phyloP scores from a whole-genome alignment of 2,888 invertebrate species.

The Cheilosia variabilis region DNA sequence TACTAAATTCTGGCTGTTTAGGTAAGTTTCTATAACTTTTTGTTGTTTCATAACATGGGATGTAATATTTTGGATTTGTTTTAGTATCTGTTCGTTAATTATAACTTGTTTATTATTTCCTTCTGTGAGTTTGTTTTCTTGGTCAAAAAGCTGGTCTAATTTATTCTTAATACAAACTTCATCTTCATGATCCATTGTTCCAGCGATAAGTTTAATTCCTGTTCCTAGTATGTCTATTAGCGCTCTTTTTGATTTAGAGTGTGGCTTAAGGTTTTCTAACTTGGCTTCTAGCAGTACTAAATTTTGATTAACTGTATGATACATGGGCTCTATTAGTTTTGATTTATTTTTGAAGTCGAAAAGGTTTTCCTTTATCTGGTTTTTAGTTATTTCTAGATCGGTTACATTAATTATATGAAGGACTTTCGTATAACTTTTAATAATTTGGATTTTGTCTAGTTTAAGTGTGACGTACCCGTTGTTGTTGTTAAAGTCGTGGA shows the following conservation, averaged over 20 bases:
- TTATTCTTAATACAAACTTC: conserved; percentile 11
- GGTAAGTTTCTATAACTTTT: conserved; percentile 21
- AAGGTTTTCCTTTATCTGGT: conserved; percentile 5
- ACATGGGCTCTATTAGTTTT: conserved; percentile 2
- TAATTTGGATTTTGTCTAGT: background rate
- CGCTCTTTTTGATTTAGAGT: conserved; percentile 8
- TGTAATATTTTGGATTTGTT: conserved; percentile 40
- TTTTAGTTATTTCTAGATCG: background rate
- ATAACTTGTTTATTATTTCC: conserved; percentile 28
- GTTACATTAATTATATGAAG: conserved; percentile 25
- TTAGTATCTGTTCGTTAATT: conserved; percentile 10
- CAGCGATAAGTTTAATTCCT: conserved; percentile 27
- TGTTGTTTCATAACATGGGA: conserved; percentile 28
- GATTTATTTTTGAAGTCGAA: background rate
- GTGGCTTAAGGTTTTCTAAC: conserved; percentile 18
- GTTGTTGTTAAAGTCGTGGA: conserved; percentile 15
- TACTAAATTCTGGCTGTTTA: conserved; percentile 40
- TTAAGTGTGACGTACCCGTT: conserved; percentile 10
- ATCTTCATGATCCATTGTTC: conserved; percentile 31
- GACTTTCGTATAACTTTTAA: conserved; percentile 14
- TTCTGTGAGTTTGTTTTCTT: conserved; percentile 11
- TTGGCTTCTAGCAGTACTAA: background rate
- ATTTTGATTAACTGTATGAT: conserved; percentile 17
- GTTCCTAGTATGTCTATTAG: conserved; percentile 26
- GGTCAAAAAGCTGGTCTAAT: conserved; percentile 7